phyloP scores from a whole-genome alignment of 2,113 vertebrate species.

The Sphaerodactylus townsendi region DNA sequence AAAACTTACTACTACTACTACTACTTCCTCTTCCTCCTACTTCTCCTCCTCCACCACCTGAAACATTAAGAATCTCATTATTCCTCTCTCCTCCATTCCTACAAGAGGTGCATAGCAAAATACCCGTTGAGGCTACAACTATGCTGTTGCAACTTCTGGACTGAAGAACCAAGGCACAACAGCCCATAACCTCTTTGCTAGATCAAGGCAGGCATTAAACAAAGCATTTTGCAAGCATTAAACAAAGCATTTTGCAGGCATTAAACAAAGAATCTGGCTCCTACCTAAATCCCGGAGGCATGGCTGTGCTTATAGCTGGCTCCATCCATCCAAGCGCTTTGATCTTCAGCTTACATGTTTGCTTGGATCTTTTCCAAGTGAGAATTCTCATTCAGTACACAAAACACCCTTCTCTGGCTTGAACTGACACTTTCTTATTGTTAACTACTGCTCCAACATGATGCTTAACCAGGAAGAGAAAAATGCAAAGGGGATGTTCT shows the following conservation, averaged over 20 bases:
- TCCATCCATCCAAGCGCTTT: not conserved
- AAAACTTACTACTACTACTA: too few relatives aligned
- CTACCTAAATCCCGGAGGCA: not conserved
- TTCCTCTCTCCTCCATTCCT: too few relatives aligned
- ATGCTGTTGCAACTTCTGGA: too few relatives aligned
- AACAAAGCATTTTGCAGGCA: not conserved
- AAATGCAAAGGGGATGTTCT: constrained; percentile 10
- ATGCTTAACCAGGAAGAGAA: constrained; percentile 30
- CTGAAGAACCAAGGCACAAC: not conserved
- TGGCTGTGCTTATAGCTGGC: not conserved
- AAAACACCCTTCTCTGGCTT: not conserved
- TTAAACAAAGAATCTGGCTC: not conserved
- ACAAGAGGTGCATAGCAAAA: too few relatives aligned
- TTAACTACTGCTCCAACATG: constrained; percentile 6
- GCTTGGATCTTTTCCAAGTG: not conserved
- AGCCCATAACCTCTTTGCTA: not conserved
- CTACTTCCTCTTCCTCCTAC: too few relatives aligned
- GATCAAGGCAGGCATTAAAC: not conserved
- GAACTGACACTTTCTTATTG: constrained; percentile 18
- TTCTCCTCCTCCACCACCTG: too few relatives aligned
- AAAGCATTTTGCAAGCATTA: fast-evolving
- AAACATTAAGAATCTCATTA: too few relatives aligned
- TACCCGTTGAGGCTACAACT: too few relatives aligned
- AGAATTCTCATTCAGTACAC: not conserved
- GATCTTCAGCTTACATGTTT: not conserved